Evolutionary conservation across 2,797 vertebrate species (phyloP).

Genomic region (Chelon auratus): DNA sequence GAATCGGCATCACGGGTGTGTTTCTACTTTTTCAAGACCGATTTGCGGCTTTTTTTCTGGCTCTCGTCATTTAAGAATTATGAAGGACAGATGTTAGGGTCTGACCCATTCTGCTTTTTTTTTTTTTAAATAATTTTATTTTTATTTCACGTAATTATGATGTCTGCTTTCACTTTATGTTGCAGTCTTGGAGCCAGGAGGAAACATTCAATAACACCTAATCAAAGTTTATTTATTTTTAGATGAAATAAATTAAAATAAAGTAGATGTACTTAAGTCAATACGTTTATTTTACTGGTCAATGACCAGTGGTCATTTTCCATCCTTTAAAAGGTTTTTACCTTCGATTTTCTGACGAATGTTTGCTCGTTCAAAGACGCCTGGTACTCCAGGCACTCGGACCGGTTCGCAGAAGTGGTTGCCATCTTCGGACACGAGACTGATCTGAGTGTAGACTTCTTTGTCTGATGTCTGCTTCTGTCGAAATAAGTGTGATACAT

Average conservation of each 20-base stretch:
- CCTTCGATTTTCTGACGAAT: constrained; percentile 70
- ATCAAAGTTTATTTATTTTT: too few relatives aligned
- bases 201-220: too few relatives aligned
- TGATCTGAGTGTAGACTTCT: constrained; percentile 60
- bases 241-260: neutral
- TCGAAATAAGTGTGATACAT: neutral
- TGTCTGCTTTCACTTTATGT: too few relatives aligned
- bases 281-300: rapidly evolving
- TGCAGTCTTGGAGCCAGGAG: too few relatives aligned
- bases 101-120: too few relatives aligned
- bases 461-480: constrained; percentile 43
- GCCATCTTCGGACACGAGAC: constrained; percentile 40
- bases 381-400: constrained; percentile 60
- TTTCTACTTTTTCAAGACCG: too few relatives aligned
- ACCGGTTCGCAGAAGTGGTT: constrained; percentile 72
- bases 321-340: constrained; percentile 25
- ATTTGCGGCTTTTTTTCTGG: too few relatives aligned
- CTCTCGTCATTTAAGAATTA: too few relatives aligned
- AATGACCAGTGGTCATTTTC: neutral
- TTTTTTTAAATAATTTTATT: too few relatives aligned
- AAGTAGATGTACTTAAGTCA: neutral
- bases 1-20: too few relatives aligned
- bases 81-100: too few relatives aligned
- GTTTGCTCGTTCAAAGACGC: constrained; percentile 55
- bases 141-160: too few relatives aligned